phyloP scores from a whole-genome alignment of 2,113 vertebrate genomes.

The Anser brachyrhynchus region DNA sequence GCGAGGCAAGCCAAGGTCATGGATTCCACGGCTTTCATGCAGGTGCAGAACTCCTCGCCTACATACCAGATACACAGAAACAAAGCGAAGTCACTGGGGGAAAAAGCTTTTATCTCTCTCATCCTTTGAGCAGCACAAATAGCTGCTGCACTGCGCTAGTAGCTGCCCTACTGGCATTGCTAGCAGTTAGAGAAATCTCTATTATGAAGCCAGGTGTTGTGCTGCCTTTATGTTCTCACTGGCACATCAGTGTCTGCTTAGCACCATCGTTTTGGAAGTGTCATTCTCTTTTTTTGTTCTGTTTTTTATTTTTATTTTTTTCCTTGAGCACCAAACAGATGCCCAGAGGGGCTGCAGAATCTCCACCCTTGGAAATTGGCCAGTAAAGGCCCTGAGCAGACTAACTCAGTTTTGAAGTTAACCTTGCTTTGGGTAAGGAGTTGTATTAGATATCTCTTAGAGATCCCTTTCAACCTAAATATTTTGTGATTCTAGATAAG shows the following conservation, averaged over 20 bases:
- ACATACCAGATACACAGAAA: constrained; percentile 1
- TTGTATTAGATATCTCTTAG: neutral
- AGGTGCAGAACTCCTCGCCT: constrained; percentile 92
- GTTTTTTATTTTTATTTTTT: neutral
- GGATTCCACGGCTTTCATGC: constrained; percentile 90
- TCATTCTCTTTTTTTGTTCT: neutral
- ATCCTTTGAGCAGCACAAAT: neutral
- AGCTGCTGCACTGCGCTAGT: neutral
- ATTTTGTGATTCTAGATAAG: neutral
- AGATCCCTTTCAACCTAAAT: neutral
- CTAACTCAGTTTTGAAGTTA: neutral
- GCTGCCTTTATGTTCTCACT: neutral
- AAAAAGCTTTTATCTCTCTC: neutral
- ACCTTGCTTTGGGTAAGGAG: neutral
- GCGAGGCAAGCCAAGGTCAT: constrained; percentile 89
- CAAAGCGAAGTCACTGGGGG: neutral
- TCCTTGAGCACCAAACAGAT: neutral
- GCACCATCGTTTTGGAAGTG: neutral
- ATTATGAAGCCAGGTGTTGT: neutral
- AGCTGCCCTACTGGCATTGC: neutral
- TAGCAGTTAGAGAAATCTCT: neutral
- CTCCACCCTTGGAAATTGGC: neutral
- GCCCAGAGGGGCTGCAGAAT: neutral
- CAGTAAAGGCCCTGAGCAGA: neutral
- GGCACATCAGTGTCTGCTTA: neutral